A percentile compares a stretch with the other conserved stretches of the same genome.
phyloP scores from a whole-genome alignment of 2,113 vertebrate genomes.

The Toxotes chatareus region DNA sequence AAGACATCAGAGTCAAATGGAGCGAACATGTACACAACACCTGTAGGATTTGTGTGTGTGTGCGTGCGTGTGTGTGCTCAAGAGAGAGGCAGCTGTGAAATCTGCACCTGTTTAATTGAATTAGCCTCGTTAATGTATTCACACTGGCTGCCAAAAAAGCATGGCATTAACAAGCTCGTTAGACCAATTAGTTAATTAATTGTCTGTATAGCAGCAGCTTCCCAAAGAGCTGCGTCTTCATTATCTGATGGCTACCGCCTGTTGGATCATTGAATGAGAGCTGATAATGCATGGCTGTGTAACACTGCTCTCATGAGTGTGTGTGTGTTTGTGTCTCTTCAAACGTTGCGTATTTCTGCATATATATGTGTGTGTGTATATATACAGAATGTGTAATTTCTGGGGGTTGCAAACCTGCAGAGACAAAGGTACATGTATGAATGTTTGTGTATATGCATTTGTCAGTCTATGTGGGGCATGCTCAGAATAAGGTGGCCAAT shows the following conservation, averaged over 20 bases:
- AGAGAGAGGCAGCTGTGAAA: constrained; percentile 84
- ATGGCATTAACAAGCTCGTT: constrained; percentile 86
- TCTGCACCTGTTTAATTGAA: constrained; percentile 88
- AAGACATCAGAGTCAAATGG: constrained; percentile 77
- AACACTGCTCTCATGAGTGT: constrained; percentile 51
- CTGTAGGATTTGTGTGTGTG: constrained; percentile 75
- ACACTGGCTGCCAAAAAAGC: constrained; percentile 84
- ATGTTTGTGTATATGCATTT: constrained; percentile 22
- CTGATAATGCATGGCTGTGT: constrained; percentile 77
- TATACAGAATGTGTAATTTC: background rate
- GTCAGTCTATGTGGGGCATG: constrained; percentile 36
- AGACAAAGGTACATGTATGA: background rate
- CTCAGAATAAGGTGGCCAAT: constrained; percentile 70
- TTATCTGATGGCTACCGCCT: constrained; percentile 84
- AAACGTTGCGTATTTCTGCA: constrained; percentile 48
- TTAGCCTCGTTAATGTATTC: constrained; percentile 87
- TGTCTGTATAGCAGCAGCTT: constrained; percentile 82
- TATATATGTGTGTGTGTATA: constrained; percentile 32
- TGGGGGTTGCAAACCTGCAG: background rate
- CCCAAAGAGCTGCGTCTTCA: constrained; percentile 83
- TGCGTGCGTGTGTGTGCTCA: constrained; percentile 21
- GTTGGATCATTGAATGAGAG: constrained; percentile 76
- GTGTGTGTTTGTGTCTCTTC: constrained; percentile 8
- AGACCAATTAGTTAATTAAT: constrained; percentile 90
- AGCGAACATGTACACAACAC: constrained; percentile 73